A percentile compares a stretch with the other conserved stretches of the same genome.
Evolutionary conservation across 2,113 vertebrate species (phyloP).

Genomic region (Triplophysa rosa): DNA sequence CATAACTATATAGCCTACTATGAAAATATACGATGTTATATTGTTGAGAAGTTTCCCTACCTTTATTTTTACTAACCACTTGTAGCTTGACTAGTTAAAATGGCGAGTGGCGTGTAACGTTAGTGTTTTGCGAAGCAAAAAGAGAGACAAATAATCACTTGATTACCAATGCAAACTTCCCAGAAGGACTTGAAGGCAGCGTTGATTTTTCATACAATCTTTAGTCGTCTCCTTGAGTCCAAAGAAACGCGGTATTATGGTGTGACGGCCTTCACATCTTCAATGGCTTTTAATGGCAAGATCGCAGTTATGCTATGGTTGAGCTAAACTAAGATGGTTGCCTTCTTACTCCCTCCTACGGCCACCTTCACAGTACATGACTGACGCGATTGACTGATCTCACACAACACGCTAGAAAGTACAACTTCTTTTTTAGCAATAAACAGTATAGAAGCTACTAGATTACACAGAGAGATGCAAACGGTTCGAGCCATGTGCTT

Average conservation of each 20-base stretch:
- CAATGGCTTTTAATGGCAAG: too few species aligned
- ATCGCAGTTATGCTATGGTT: too few species aligned
- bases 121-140: background rate
- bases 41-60: too few species aligned
- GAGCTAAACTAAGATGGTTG: background rate
- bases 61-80: too few species aligned
- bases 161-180: background rate
- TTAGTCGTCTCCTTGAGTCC: background rate
- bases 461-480: conserved; percentile 40
- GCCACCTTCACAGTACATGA: conserved; percentile 34
- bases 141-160: background rate
- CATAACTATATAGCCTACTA: too few species aligned
- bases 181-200: background rate
- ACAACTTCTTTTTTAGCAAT: conserved; percentile 46
- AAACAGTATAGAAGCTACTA: conserved; percentile 40
- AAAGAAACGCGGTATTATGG: background rate
- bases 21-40: too few species aligned
- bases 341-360: conserved; percentile 12
- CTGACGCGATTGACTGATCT: conserved; percentile 12
- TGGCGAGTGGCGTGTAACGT: too few species aligned
- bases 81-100: too few species aligned
- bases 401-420: conserved; percentile 31
- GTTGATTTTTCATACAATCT: background rate
- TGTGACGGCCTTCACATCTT: too few species aligned
- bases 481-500: conserved; percentile 34